Base-by-base conservation (phyloP, 1,140 invertebrate species). In the Drosophila bifasciata region DNA sequence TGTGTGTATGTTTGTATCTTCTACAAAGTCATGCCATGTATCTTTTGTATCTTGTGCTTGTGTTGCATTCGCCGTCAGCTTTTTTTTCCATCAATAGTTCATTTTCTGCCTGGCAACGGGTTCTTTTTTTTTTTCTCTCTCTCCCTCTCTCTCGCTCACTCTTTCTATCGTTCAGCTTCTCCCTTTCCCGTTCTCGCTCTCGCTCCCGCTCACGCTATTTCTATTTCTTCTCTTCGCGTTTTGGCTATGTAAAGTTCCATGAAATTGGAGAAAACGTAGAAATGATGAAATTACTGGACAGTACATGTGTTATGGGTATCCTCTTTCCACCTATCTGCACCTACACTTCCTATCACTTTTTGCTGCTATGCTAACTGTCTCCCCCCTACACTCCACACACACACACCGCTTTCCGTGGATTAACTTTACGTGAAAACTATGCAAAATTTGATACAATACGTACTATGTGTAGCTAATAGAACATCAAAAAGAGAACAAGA, bases 231-330 rank as follows among this genome's bases (percentile, higher is more conserved):
- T 51, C 64, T 60, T 63, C 19, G 19, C 46, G n/a, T 45, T 64
- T 52, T 11, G 40, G 41, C 75, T 63, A 77, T 74, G 73, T 73
- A 80, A 79, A 68, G 72, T 64, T 86, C 63, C 68, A 76, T 85
- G 83, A 86, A 86, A 88, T 86, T 67, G 81, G 77, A 85, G 83
- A 81, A 86, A 88, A 85, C 81, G 61, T 81, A 81, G 77, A 71
- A 81, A 81, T 88, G 81, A 86, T 86, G 83, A 88, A 86, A 86
- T 81, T 86, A 81, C 83, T 81, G 83, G 78, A 86, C 81, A 70
- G 56, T n/a, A 49, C 56, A 60, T 62, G 58, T 74, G 68, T 52
- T 66, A 43, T 55, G 53, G 48, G 23, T 52, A 52, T 51, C 7
- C 3, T 48, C 13, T 21, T 9, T 39, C 46, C 40, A 15, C n/a